Base-by-base conservation (phyloP, 2,888 invertebrate species). In the Epirrita christyi region DNA sequence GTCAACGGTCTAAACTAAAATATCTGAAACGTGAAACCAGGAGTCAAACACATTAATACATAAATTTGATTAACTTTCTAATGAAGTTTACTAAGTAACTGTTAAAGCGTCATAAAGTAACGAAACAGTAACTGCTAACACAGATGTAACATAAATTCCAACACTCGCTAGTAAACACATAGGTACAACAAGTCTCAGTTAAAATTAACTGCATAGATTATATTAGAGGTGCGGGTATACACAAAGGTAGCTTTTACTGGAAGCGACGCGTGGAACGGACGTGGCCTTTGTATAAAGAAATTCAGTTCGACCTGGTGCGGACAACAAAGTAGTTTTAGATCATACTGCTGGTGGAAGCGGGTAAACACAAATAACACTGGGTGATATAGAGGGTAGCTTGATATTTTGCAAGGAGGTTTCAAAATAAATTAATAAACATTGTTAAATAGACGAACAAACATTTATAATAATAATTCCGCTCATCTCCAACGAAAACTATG, bases 281-380 rank as follows among this genome's bases (percentile, higher is more conserved):
- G 69, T 73, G 71, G 70, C 73, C 78, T 86, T 85, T 85, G 84
- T 78, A 73, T 76, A 85, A 86, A 85, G 86, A 86, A 86, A 81
- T 70, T 68, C 74, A 68, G 66, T 71, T 37, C 70, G 70, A 74
- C 74, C 76, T 78, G 81, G 62, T 67, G 63, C 72, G 67, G 76
- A 76, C 83, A 78, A 76, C 85, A 86, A 88, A 87, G 88, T 80
- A 77, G 72, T 75, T 75, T 67, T 59, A 29, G 44, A 50, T 38
- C 49, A 28, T 6, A 29, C 13, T 36, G 8, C 32, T 37, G 28
- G 45, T 50, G 32, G 34, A 47, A 48, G 14, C 21, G 28, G 42
- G 15, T 42, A 57, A 55, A 50, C 34, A 40, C 8, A 11, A 34
- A 41, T 32, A 44, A 11, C 15, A 45, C 34, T 46, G 49, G 38